phyloP scores from a whole-genome alignment of 2,797 vertebrate genomes.

The Garrulus glandarius region DNA sequence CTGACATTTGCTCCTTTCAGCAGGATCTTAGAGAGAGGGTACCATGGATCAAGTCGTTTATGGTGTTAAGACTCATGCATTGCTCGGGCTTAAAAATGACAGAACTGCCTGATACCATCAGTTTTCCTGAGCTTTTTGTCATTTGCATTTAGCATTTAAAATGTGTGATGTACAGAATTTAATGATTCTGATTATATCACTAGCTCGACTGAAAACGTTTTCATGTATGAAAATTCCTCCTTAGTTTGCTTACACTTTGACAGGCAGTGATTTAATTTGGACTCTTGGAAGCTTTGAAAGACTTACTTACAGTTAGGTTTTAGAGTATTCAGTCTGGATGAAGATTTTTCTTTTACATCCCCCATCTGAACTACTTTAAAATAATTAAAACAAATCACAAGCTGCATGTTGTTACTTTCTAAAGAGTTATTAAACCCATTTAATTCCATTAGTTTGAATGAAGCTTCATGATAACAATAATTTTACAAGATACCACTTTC shows the following conservation, averaged over 20 bases:
- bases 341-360: neutral
- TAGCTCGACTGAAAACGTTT: neutral
- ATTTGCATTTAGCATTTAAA: neutral
- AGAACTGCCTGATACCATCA: constrained; percentile 24
- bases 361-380: neutral
- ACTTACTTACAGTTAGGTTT: neutral
- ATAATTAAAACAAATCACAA: neutral
- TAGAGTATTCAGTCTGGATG: neutral
- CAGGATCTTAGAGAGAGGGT: neutral
- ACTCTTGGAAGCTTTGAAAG: neutral
- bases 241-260: neutral
- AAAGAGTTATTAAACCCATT: neutral
- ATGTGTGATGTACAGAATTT: neutral
- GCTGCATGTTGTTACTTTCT: neutral
- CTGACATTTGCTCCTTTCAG: constrained; percentile 43
- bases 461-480: neutral
- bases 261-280: neutral
- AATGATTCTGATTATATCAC: neutral
- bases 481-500: neutral
- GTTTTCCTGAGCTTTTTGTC: neutral
- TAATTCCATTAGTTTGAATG: neutral
- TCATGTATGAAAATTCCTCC: neutral
- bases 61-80: neutral
- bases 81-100: neutral
- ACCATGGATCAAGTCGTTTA: neutral